Conservation (phyloP, 2,113 vertebrate species). For the Heptranchias perlo region DNA sequence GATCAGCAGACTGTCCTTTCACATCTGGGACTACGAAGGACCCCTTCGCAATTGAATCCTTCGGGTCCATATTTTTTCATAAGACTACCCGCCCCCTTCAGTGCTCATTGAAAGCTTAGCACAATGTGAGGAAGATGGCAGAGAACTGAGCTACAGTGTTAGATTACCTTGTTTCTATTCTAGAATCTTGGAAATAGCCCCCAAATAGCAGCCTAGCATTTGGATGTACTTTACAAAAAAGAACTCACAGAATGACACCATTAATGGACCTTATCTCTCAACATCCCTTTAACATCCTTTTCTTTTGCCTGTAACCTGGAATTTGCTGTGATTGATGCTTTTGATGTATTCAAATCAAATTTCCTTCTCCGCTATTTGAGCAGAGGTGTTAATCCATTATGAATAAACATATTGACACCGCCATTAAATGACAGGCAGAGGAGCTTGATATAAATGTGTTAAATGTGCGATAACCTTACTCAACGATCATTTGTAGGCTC, state of each 20-base stretch:
- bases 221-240: neutral
- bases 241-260: neutral
- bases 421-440: neutral
- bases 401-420: neutral
- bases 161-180: neutral
- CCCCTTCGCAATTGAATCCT: neutral
- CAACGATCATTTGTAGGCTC: neutral
- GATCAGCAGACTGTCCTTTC: neutral
- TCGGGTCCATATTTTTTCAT: neutral
- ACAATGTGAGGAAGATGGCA: neutral
- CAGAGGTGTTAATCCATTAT: neutral
- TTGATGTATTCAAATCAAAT: neutral
- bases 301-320: slow-evolving; percentile 21
- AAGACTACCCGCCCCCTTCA: neutral
- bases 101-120: neutral
- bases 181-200: neutral
- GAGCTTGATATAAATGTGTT: neutral
- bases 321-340: slow-evolving; percentile 10
- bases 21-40: neutral
- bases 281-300: neutral
- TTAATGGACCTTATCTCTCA: neutral
- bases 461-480: neutral
- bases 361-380: neutral
- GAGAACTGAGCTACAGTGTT: neutral
- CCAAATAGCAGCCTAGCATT: neutral